Conservation (phyloP, 2,797 vertebrate species). For the Pterois miles region DNA sequence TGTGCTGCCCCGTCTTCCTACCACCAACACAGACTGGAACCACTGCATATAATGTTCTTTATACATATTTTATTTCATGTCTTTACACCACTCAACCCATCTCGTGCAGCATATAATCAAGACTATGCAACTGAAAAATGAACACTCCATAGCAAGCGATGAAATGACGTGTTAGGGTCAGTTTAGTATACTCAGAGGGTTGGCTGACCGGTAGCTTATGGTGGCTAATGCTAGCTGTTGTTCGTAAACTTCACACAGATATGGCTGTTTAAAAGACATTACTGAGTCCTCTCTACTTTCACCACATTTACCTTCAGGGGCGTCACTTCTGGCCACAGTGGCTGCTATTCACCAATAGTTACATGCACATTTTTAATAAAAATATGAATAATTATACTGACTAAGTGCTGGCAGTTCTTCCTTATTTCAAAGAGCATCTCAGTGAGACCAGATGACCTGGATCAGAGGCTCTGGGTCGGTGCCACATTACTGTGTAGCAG, state of each 20-base stretch:
- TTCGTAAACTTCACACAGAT: not conserved
- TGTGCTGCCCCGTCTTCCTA: not conserved
- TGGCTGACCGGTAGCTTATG: not conserved
- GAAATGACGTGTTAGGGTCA: not conserved
- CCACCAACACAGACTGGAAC: not conserved
- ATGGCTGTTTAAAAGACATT: not conserved
- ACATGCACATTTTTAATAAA: not conserved
- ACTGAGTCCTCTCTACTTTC: not conserved
- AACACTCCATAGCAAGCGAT: not conserved
- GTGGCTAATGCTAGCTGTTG: not conserved
- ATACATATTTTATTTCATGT: not conserved
- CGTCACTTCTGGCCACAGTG: not conserved
- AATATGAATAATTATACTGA: not conserved
- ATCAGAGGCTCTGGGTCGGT: no score
- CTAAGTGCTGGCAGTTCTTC: not conserved
- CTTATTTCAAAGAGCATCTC: not conserved
- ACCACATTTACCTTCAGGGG: not conserved
- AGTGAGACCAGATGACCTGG: not conserved
- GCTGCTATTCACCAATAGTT: not conserved
- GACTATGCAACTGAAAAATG: not conserved
- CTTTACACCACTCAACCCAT: not conserved
- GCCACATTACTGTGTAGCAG: not conserved
- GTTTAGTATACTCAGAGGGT: rapidly evolving
- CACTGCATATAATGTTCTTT: not conserved
- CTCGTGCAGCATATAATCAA: not conserved